Conservation (phyloP, 2,888 invertebrate genomes). For the Panzeria rudis region DNA sequence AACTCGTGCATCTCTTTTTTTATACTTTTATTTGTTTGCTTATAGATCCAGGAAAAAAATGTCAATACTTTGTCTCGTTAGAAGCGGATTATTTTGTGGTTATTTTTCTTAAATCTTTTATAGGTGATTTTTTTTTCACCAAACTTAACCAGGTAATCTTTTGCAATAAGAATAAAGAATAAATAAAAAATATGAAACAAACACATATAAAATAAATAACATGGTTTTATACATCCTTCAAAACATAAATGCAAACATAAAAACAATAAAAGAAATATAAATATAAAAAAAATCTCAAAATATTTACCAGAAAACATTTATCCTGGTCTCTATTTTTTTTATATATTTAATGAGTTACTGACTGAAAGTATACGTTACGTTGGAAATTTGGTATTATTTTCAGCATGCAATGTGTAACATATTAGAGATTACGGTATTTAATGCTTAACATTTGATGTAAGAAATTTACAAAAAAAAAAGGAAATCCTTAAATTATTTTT, state of each 20-base stretch:
- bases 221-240: slow-evolving; percentile 20
- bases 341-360: slow-evolving; percentile 26
- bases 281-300: not conserved
- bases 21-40: slow-evolving; percentile 9
- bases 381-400: slow-evolving; percentile 6
- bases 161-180: slow-evolving; percentile 30
- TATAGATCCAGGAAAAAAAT: slow-evolving; percentile 19
- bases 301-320: slow-evolving; percentile 8
- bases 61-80: slow-evolving; percentile 66
- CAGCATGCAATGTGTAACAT: slow-evolving; percentile 11
- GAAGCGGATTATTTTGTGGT: slow-evolving; percentile 68
- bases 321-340: not conserved
- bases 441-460: slow-evolving; percentile 16
- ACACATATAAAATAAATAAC: slow-evolving; percentile 20
- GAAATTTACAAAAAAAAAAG: slow-evolving; percentile 2
- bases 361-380: not conserved
- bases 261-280: slow-evolving; percentile 25
- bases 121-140: not conserved
- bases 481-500: slow-evolving; percentile 12
- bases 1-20: slow-evolving; percentile 20
- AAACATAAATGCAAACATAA: slow-evolving; percentile 33
- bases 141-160: slow-evolving; percentile 49
- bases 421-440: slow-evolving; percentile 48
- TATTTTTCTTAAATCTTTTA: slow-evolving; percentile 45
- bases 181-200: slow-evolving; percentile 22